Base-by-base conservation (phyloP, 2,888 invertebrate genomes). In the Tromatobia lineatoria region DNA sequence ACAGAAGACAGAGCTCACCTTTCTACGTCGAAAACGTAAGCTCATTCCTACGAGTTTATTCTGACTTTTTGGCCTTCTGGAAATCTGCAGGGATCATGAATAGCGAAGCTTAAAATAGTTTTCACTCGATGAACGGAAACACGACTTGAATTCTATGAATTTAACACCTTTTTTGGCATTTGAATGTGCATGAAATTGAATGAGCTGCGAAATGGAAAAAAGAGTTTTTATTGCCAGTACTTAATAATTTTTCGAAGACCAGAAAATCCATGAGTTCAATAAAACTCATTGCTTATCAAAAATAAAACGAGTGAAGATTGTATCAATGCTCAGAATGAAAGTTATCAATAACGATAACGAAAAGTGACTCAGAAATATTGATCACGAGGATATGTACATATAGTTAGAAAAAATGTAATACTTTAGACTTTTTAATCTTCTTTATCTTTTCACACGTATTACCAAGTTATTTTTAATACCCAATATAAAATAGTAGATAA, bases 21-120 rank as follows among this genome's bases (percentile, higher is more conserved):
- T 80, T 73, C 66, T 66, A 20, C 67, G 42, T 52, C 23, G 45
- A 15, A 38, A 69, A 80, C 25, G 57, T n/a, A 38, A 61, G 47
- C 69, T 59, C 59, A 47, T 52, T 64, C 29, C 23, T 77, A 38
- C 11, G 15, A 7, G n/a, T 66, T 42, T 47, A 18, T 47, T 69
- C 18, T 47, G 66, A 47, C 54, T 29, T 23, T 76, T 64, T 57
- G 34, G 4, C 45, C 54, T 67, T 57, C 54, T 25, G 18, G 8
- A 54, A 66, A 76, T 8, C 76, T 69, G 81, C 50, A 18, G 64
- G 20, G 67, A 78, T 83, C 84, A 70, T 80, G 74, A 85, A 87
- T 82, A 81, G 73, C 59, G 52, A 54, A 69, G 57, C 54, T 78
- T 82, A 83, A 83, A 86, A 87, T 74, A 86, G 85, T 81, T 77